phyloP scores from a whole-genome alignment of 1,140 invertebrate genomes.

The Drosophila micromelanica region DNA sequence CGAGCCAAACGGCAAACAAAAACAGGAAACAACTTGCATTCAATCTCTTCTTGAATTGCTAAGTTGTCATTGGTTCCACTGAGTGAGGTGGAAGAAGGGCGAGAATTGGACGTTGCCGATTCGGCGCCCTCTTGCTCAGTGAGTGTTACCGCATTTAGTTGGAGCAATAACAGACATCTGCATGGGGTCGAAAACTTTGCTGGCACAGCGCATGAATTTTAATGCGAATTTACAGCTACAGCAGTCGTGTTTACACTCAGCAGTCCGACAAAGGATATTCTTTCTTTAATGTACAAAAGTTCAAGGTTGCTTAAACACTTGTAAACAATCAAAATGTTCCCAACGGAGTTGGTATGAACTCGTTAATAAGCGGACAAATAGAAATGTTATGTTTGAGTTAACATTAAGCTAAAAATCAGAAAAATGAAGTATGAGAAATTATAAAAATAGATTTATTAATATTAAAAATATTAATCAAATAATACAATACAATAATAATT shows the following conservation, averaged over 20 bases:
- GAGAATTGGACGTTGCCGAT: neutral
- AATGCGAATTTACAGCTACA: slow-evolving; percentile 6
- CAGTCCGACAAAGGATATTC: neutral
- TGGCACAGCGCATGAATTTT: slow-evolving; percentile 10
- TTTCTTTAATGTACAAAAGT: neutral
- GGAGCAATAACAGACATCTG: slow-evolving; percentile 25
- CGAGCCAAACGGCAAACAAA: slow-evolving; percentile 14
- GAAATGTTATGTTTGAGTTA: too few relatives aligned
- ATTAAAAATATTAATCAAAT: too few relatives aligned
- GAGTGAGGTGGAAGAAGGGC: neutral
- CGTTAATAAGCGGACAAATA: too few relatives aligned
- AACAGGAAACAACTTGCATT: slow-evolving; percentile 34
- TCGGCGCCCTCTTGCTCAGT: slow-evolving; percentile 2
- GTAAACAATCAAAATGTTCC: too few relatives aligned
- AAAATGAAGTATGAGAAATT: too few relatives aligned
- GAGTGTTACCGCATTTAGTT: slow-evolving; percentile 26
- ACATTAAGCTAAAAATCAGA: too few relatives aligned
- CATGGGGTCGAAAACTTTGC: slow-evolving; percentile 12
- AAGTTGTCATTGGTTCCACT: slow-evolving; percentile 24
- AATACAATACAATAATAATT: too few relatives aligned
- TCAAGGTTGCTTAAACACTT: neutral
- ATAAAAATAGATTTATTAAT: too few relatives aligned
- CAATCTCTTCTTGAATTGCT: slow-evolving; percentile 37
- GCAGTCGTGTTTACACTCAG: neutral
- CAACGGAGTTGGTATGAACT: too few relatives aligned